Base-by-base conservation (phyloP, 2,797 vertebrate species). In the Chiroxiphia lanceolata region DNA sequence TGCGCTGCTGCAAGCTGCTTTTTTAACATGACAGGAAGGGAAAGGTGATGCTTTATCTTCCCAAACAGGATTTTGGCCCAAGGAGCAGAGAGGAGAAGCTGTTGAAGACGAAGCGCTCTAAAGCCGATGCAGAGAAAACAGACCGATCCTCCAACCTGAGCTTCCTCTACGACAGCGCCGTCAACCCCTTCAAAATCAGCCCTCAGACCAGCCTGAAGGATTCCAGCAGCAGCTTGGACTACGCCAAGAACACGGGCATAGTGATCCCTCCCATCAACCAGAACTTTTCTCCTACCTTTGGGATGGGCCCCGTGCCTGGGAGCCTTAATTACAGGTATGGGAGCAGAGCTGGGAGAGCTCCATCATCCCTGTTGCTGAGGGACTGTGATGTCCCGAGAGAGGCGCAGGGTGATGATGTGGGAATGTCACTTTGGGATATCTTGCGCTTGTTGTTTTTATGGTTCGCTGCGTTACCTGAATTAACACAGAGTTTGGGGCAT, bases 251-350 rank as follows among this genome's bases (percentile, higher is more conserved):
- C 47, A 44, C 83, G 5, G 48, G 94, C 72, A 45, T 81, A 36
- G 85, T 96, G 6, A 98, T 98, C 45, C 98, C 98, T 75, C 97
- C 97, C 23, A 98, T 98, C 60, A 80, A 13, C 27, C 97, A 95
- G 69, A 98, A 82, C 56, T 91, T 97, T 85, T 96, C 97, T 70
- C 87, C 96, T 47, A 44, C 72, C 2, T 68, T 91, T 65, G 96
- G 94, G 47, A 61, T 94, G 65, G 93, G 79, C 13, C 68, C 93
- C 71, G 36, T 95, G 40, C 80, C 97, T 31, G 96, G 92, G 53
- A 95, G 63, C 71, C 91, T 96, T 68, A 97, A 69, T 92, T 98
- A 97, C 97, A 97, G 98, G 98, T 98, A 98, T 3, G 87, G 42
- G 57, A 59, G 45, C 47, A 77, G 85, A 70, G 48, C 56, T 36